Conservation (phyloP, 1,140 invertebrate species). For the Drosophila lacertosa region DNA sequence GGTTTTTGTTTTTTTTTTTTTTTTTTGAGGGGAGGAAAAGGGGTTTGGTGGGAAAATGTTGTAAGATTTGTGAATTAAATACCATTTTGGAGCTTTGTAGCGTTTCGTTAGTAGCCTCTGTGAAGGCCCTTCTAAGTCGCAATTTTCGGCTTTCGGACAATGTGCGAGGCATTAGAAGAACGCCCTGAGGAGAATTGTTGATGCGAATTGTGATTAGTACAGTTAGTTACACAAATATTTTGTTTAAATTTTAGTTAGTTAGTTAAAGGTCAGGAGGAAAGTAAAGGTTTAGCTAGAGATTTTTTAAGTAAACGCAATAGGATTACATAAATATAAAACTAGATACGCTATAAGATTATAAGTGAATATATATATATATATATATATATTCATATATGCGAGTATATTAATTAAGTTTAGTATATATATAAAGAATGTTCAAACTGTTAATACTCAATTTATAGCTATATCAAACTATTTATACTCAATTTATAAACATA, state of each 20-base stretch:
- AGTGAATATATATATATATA: background rate
- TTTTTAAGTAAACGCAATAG: background rate
- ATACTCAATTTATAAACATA: no score
- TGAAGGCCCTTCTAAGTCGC: constrained; percentile 92
- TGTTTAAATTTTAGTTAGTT: constrained; percentile 39
- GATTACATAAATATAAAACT: background rate
- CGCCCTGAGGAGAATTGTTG: constrained; percentile 86
- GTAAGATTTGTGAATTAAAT: constrained; percentile 79
- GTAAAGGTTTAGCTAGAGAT: background rate
- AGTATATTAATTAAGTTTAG: no score
- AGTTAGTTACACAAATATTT: constrained; percentile 25
- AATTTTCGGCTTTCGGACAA: constrained; percentile 92
- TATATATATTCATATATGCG: background rate
- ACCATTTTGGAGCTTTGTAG: constrained; percentile 95
- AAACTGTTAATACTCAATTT: background rate
- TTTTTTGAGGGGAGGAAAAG: constrained; percentile 13
- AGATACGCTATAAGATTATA: no score
- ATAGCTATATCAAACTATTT: no score
- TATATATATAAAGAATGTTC: background rate
- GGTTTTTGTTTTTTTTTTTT: constrained; percentile 21
- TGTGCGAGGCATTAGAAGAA: constrained; percentile 94
- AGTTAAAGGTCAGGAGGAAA: background rate
- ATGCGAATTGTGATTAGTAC: constrained; percentile 76
- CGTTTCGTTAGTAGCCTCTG: constrained; percentile 93
- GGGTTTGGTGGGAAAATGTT: background rate